A percentile compares a stretch with the other conserved stretches of the same genome.
These are phyloP conservation scores for Anhinga rufa DNA, from an alignment of 2,113 vertebrate genomes.

Conservation along the genomic window DNA sequence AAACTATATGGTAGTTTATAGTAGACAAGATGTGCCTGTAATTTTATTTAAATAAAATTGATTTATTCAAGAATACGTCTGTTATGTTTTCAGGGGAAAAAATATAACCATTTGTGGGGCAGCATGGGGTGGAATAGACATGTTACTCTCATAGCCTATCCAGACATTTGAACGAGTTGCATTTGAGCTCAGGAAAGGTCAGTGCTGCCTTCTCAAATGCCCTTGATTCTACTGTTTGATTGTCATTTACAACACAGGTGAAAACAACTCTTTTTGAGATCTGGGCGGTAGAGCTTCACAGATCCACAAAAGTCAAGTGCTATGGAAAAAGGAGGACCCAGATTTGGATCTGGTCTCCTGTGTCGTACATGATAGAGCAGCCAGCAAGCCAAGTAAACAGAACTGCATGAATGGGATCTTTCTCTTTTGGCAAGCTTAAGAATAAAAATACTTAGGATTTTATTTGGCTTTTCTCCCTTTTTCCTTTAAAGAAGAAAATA, in stretches of 20 bases:
- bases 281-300: background rate
- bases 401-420: background rate
- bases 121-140: background rate
- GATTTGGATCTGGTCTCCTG: background rate
- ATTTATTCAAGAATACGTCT: constrained; percentile 9
- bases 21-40: background rate
- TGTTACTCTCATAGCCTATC: background rate
- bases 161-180: background rate
- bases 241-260: background rate
- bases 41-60: constrained; percentile 63
- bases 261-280: background rate
- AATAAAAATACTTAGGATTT: background rate
- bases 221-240: background rate
- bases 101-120: background rate
- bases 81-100: background rate
- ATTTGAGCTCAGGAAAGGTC: background rate
- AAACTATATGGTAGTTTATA: background rate
- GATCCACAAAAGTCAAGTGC: background rate
- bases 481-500: background rate
- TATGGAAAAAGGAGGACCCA: background rate
- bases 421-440: background rate
- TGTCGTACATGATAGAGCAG: background rate
- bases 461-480: background rate
- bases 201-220: background rate
- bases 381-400: background rate